Base-by-base conservation (phyloP, 1,140 invertebrate genomes). In the Mycetomoellerius zeteki region DNA sequence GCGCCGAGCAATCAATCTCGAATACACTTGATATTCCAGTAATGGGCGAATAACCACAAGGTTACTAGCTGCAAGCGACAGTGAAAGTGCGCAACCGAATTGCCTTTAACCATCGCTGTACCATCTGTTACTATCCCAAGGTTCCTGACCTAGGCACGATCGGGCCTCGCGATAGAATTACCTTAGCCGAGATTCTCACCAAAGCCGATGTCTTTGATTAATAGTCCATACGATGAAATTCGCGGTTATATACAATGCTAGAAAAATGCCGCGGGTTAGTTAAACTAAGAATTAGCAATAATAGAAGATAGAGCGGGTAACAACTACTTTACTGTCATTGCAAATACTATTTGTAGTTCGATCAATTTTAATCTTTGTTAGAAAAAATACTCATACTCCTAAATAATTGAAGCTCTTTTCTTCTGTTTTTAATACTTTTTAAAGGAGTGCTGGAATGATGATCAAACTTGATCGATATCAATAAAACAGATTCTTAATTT, bases 1-100 rank as follows among this genome's bases (percentile, higher is more conserved):
- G 1, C 12, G 21, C 1, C 43, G 24, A 43, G 37, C 19, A 16
- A 73, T 47, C 71, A 33, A 82, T 80, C 52, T 65, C 24, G 30
- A 58, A 50, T 33, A 69, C 86, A 69, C 81, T 88, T 81, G 71
- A 86, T 80, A 90, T 88, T 67, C 77, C 27, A 75, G 89, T 86
- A 85, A 92, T 85, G 77, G 88, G 86, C 86, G 72, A 21, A 14
- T 24, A 69, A 69, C 33, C 8, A 33, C 92, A 93, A 93, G 92
- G 91, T 69, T 21, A n/a, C 87, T 80, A 54, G 89, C 80, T 67
- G 6, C 27, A 58, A 27, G 67, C 85, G 64, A 30, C 72, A 65
- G 89, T 91, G 89, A 91, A 91, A 91, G 89, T 91, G 50, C 24
- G 27, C 71, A 47, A 91, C 77, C 88, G 71, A 92, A 92, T 90